A percentile compares a stretch with the other conserved stretches of the same genome.
phyloP scores from a whole-genome alignment of 2,113 vertebrate species.

The Origma solitaria region DNA sequence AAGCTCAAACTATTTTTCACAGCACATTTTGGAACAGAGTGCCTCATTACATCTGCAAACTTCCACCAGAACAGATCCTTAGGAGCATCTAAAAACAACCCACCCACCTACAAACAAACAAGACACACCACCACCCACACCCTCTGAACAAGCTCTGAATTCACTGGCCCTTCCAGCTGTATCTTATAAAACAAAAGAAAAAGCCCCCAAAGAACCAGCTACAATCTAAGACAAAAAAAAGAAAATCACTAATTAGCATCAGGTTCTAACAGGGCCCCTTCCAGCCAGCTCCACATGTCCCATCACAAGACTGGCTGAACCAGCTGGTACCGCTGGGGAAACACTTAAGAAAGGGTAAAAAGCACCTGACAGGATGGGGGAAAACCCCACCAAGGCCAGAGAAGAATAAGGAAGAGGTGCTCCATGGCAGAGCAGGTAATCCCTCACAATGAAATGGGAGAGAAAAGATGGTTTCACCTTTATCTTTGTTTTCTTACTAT shows the following conservation, averaged over 20 bases:
- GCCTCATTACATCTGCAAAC: neutral
- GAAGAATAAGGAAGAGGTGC: neutral
- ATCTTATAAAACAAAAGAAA: neutral
- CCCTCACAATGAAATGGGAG: neutral
- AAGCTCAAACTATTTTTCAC: neutral
- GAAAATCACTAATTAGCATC: neutral
- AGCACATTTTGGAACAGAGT: neutral
- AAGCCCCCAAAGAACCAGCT: neutral
- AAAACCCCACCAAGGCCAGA: neutral
- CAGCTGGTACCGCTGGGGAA: neutral
- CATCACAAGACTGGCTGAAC: neutral
- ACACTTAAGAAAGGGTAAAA: neutral
- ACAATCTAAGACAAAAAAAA: neutral
- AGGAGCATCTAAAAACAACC: neutral
- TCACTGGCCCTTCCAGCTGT: neutral
- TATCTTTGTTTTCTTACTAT: neutral
- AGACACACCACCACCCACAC: neutral
- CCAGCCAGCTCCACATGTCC: neutral
- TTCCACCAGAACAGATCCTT: neutral
- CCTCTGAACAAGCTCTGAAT: neutral
- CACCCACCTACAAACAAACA: neutral
- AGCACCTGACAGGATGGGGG: rapidly evolving
- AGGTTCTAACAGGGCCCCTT: neutral
- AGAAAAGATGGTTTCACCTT: neutral
- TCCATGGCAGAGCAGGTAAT: neutral